Conservation (phyloP, 2,888 invertebrate species). For the Acleris literana region DNA sequence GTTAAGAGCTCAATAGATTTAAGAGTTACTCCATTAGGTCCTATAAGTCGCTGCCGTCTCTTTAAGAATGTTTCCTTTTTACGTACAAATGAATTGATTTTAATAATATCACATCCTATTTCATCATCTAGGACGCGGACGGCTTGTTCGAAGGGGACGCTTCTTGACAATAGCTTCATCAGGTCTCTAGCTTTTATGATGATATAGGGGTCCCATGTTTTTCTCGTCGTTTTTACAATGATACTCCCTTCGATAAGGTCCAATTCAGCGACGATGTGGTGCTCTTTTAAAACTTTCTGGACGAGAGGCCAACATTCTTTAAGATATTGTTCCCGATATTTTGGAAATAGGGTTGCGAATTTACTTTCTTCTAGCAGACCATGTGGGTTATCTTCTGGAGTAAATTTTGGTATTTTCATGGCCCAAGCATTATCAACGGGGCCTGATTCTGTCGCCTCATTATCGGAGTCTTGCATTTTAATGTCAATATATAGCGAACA, state of each 20-base stretch:
- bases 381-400: constrained; percentile 93
- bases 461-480: constrained; percentile 51
- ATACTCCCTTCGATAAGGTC: constrained; percentile 97
- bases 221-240: constrained; percentile 96
- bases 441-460: constrained; percentile 66
- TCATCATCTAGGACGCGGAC: constrained; percentile 94
- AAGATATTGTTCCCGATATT: constrained; percentile 97
- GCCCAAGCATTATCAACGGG: constrained; percentile 94
- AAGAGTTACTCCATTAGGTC: constrained; percentile 98
- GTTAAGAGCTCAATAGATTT: constrained; percentile 98
- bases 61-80: constrained; percentile 98
- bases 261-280: constrained; percentile 92
- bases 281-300: constrained; percentile 91
- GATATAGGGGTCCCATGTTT: constrained; percentile 99
- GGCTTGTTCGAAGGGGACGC: constrained; percentile 98
- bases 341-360: constrained; percentile 98
- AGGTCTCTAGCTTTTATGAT: constrained; percentile 98
- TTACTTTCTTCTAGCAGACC: constrained; percentile 96
- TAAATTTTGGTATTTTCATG: constrained; percentile 93
- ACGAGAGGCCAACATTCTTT: constrained; percentile 98
- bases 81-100: constrained; percentile 94
- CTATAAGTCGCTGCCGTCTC: constrained; percentile 96
- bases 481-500: background rate
- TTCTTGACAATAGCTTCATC: constrained; percentile 96
- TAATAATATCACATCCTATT: constrained; percentile 96